phyloP scores from a whole-genome alignment of 2,888 invertebrate species.

The Mythimna lalbum region DNA sequence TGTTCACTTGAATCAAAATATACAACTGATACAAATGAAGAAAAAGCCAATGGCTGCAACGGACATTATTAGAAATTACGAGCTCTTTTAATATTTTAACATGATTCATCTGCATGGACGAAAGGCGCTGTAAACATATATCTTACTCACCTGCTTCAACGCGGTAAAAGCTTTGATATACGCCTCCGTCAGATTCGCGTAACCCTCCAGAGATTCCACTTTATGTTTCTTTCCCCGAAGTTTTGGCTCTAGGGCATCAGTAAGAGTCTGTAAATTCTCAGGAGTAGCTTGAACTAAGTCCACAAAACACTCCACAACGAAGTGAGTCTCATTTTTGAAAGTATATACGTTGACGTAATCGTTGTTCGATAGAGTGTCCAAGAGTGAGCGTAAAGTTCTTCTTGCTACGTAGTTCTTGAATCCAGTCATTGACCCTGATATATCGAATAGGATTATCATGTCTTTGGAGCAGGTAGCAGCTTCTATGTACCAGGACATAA shows the following conservation, averaged over 20 bases:
- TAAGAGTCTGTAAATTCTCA: conserved; percentile 95
- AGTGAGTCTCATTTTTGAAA: conserved; percentile 93
- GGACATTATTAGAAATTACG: no score
- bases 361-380: conserved; percentile 99
- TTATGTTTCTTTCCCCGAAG: conserved; percentile 80
- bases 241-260: conserved; percentile 91
- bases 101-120: background rate
- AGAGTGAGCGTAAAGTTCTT: conserved; percentile 96
- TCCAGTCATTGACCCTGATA: conserved; percentile 99
- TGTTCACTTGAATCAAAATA: no score
- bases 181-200: conserved; percentile 96
- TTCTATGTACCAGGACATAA: conserved; percentile 98
- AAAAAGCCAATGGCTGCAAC: background rate
- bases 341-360: conserved; percentile 98
- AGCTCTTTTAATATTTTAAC: background rate
- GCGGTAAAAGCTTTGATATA: conserved; percentile 96
- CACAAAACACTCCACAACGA: conserved; percentile 96
- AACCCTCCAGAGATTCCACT: conserved; percentile 92
- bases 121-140: background rate
- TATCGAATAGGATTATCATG: conserved; percentile 98
- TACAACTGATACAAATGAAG: background rate
- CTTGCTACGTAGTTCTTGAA: conserved; percentile 94
- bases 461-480: conserved; percentile 99
- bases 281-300: conserved; percentile 97
- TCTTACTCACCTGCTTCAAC: conserved; percentile 92